A percentile compares a stretch with the other conserved stretches of the same genome.
These are phyloP conservation scores for Alectoris magna DNA, from an alignment of 2,797 vertebrate genomes.

Conservation along the genomic window DNA sequence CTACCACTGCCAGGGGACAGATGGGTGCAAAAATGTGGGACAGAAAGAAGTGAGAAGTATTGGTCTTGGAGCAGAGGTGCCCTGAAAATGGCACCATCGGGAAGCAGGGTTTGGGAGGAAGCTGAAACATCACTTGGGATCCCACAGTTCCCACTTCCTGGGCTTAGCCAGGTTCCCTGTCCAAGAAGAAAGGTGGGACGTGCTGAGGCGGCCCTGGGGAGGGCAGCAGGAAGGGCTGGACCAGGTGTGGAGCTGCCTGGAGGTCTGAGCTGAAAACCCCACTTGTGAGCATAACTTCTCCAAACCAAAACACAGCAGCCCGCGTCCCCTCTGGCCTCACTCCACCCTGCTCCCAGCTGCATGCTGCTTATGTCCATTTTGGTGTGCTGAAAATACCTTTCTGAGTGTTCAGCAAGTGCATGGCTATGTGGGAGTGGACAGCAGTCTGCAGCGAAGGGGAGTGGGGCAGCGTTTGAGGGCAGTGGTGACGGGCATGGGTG, in stretches of 20 bases:
- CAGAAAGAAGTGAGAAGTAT: neutral
- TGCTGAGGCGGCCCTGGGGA: neutral
- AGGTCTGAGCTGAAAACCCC: neutral
- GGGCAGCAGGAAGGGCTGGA: neutral
- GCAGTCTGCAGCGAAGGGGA: neutral
- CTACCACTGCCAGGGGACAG: neutral
- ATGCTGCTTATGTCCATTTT: neutral
- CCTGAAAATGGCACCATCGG: neutral
- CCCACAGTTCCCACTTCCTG: neutral
- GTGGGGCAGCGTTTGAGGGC: neutral
- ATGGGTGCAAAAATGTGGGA: accelerated
- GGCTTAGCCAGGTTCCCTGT: accelerated
- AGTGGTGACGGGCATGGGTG: neutral
- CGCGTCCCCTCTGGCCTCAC: accelerated
- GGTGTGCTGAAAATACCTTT: conserved; percentile 12
- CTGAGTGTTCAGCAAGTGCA: neutral
- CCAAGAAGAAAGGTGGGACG: neutral
- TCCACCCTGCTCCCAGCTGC: neutral
- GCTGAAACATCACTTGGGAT: neutral
- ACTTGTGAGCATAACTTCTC: neutral
- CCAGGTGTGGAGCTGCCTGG: neutral
- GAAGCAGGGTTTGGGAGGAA: neutral
- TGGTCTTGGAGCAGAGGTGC: neutral
- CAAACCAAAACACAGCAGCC: neutral
- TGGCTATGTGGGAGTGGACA: neutral